phyloP scores from a whole-genome alignment of 2,888 invertebrate species.

The Hemithea aestivaria region DNA sequence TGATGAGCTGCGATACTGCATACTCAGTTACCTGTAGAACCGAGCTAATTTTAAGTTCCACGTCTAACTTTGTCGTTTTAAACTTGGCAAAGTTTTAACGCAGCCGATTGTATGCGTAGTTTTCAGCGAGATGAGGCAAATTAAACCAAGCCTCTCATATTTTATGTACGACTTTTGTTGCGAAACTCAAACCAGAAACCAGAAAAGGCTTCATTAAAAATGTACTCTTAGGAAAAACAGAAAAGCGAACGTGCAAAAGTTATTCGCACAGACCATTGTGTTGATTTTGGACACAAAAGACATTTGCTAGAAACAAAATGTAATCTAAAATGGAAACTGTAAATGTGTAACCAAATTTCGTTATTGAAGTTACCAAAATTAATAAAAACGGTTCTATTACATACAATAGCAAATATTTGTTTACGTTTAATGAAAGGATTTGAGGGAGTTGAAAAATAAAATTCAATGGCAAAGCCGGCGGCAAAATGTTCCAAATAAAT shows the following conservation, averaged over 20 bases:
- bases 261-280: no score
- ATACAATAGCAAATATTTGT: constrained; percentile 26
- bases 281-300: no score
- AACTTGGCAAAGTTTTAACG: constrained; percentile 18
- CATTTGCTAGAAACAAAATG: no score
- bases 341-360: neutral
- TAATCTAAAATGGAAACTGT: neutral
- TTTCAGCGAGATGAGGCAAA: constrained; percentile 20
- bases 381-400: constrained; percentile 16
- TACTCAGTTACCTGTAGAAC: neutral
- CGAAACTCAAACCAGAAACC: constrained; percentile 15
- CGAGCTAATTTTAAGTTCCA: constrained; percentile 36
- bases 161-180: constrained; percentile 24
- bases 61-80: constrained; percentile 33
- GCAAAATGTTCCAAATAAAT: constrained; percentile 70
- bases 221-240: constrained; percentile 16
- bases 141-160: constrained; percentile 23
- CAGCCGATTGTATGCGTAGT: constrained; percentile 17
- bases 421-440: constrained; percentile 39
- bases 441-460: constrained; percentile 56
- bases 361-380: constrained; percentile 3
- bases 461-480: constrained; percentile 56
- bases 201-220: constrained; percentile 20
- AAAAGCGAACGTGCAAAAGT: constrained; percentile 6
- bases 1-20: no score